These are phyloP conservation scores for Diploscapter pachys DNA, from an alignment of 1,140 invertebrate species.

Conservation along the genomic window DNA sequence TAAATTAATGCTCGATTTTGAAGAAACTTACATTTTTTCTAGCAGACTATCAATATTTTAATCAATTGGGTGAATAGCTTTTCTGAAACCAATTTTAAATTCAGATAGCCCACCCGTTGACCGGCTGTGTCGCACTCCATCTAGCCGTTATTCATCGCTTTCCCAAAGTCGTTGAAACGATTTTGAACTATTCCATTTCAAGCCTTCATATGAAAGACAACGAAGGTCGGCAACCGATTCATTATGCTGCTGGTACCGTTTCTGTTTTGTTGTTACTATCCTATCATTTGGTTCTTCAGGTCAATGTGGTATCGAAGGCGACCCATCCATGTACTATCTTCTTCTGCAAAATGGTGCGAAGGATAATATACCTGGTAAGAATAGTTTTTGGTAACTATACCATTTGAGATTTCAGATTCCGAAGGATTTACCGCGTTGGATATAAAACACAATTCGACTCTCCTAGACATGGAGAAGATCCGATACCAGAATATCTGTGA, in stretches of 20 bases:
- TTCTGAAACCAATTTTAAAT: background rate
- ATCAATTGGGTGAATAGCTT: background rate
- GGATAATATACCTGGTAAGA: constrained; percentile 45
- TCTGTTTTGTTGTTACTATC: constrained; percentile 46
- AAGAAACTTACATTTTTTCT: background rate
- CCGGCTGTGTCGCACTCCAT: constrained; percentile 13
- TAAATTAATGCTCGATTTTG: background rate
- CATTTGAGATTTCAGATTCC: constrained; percentile 40
- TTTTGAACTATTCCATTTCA: constrained; percentile 2
- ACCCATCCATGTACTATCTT: constrained; percentile 45
- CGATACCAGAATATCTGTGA: constrained; percentile 23
- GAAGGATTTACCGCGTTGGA: constrained; percentile 29
- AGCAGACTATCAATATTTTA: background rate
- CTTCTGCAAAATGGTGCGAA: constrained; percentile 45
- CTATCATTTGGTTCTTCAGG: constrained; percentile 5
- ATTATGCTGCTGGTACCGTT: constrained; percentile 39
- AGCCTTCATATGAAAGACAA: constrained; percentile 16
- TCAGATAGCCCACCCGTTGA: constrained; percentile 18
- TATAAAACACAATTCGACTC: constrained; percentile 14
- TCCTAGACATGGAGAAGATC: constrained; percentile 21
- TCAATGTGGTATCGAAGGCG: constrained; percentile 14
- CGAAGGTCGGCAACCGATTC: constrained; percentile 69
- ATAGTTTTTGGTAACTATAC: constrained; percentile 42
- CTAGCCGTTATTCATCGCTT: constrained; percentile 13
- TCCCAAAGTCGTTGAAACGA: constrained; percentile 10